Conservation (phyloP, 2,113 vertebrate species). For the Orycteropus afer region DNA sequence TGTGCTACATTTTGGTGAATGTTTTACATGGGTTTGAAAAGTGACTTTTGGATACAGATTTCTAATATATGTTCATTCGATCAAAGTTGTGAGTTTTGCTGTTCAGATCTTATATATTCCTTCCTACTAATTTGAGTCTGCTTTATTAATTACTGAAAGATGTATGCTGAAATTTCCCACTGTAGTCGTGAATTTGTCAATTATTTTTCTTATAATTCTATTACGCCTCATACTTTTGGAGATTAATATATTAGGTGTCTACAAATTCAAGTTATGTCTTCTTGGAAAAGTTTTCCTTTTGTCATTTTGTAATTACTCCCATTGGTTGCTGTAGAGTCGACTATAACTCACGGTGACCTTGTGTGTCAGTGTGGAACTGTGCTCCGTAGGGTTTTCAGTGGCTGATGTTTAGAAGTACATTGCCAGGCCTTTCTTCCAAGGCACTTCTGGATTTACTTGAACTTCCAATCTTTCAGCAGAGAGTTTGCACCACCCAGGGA, state of each 20-base stretch:
- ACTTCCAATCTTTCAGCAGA: neutral
- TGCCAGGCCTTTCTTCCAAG: neutral
- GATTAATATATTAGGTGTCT: neutral
- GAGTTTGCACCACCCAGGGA: neutral
- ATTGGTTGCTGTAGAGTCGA: neutral
- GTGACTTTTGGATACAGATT: neutral
- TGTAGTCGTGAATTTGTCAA: neutral
- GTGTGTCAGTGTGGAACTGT: neutral
- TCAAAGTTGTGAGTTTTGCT: neutral
- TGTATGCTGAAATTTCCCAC: neutral
- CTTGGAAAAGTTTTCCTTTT: neutral
- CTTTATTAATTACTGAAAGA: slow-evolving; percentile 28
- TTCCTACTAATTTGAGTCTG: neutral
- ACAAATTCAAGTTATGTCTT: neutral
- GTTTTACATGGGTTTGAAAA: slow-evolving; percentile 14
- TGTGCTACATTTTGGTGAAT: slow-evolving; percentile 11
- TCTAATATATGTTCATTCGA: neutral
- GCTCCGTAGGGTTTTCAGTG: neutral
- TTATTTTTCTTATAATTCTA: neutral
- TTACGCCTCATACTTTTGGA: neutral
- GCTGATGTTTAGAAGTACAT: neutral
- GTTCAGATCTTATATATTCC: neutral
- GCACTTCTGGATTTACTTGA: neutral
- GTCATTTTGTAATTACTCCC: slow-evolving; percentile 2
- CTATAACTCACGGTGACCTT: neutral